Percentiles rank a stretch among this genome's conserved stretches.
phyloP scores from a whole-genome alignment of 2,797 vertebrate species.

The Apodemus agrarius region DNA sequence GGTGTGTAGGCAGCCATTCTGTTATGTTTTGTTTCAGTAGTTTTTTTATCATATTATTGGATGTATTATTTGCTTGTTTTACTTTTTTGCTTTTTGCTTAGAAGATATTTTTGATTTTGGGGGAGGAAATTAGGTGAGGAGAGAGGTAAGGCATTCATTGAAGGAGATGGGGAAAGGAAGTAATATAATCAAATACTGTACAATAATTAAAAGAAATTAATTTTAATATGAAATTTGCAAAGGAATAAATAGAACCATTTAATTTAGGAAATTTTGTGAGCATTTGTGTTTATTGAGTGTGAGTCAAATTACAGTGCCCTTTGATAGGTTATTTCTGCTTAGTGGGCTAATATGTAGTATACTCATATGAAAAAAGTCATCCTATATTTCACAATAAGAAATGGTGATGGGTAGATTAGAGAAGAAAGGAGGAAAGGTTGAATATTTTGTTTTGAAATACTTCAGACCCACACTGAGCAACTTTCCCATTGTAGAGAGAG shows the following conservation, averaged over 20 bases:
- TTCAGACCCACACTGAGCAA: background rate
- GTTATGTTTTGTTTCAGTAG: background rate
- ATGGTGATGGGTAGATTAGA: background rate
- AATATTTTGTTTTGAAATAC: background rate
- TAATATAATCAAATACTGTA: background rate
- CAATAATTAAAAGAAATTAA: background rate
- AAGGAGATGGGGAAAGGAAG: background rate
- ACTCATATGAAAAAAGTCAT: background rate
- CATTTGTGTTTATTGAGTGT: background rate
- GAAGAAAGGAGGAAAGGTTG: background rate
- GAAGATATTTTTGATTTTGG: background rate
- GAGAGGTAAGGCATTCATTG: background rate
- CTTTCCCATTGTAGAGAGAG: background rate
- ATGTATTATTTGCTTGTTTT: background rate
- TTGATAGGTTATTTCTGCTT: background rate
- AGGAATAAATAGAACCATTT: background rate
- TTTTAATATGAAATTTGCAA: background rate
- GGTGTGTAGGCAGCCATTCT: background rate
- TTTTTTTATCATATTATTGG: background rate
- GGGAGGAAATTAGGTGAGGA: background rate
- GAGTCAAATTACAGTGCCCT: background rate
- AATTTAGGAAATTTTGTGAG: background rate
- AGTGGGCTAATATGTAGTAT: background rate
- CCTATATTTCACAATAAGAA: background rate
- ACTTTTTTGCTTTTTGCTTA: background rate